Percentiles rank a stretch among this genome's conserved stretches.
Evolutionary conservation across 2,113 vertebrate species (phyloP).

Genomic region (Ochotona princeps): DNA sequence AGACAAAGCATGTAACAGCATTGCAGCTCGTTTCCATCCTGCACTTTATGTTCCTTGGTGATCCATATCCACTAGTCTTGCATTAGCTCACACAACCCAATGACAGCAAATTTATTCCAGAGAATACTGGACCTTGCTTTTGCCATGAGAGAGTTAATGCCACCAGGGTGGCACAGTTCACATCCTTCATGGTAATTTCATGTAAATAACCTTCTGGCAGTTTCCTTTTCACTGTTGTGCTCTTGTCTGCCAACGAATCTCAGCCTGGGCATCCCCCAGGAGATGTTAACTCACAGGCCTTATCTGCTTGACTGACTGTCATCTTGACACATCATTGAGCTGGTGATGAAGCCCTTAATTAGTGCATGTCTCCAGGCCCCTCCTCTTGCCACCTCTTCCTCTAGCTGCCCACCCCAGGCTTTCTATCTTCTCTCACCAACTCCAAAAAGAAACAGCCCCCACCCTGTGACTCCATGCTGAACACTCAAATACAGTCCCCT

Average conservation of each 20-base stretch:
- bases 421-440: background rate
- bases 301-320: constrained; percentile 99
- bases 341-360: constrained; percentile 97
- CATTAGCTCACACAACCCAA: background rate
- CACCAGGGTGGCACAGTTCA: constrained; percentile 85
- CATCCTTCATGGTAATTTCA: constrained; percentile 89
- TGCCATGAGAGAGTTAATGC: constrained; percentile 71
- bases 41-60: background rate
- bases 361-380: constrained; percentile 88
- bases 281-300: constrained; percentile 95
- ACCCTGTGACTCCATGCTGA: no score
- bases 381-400: constrained; percentile 81
- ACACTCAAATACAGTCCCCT: fast-evolving
- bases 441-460: background rate
- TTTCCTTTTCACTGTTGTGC: constrained; percentile 89
- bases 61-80: background rate
- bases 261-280: constrained; percentile 88
- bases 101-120: background rate
- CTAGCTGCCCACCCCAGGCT: background rate
- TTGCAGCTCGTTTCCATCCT: no score
- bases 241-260: constrained; percentile 94
- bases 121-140: background rate
- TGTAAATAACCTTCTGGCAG: constrained; percentile 94
- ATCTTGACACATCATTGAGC: constrained; percentile 93
- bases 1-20: background rate